These are phyloP conservation scores for Hyles euphorbiae DNA, from an alignment of 1,140 invertebrate genomes.

Conservation along the genomic window DNA sequence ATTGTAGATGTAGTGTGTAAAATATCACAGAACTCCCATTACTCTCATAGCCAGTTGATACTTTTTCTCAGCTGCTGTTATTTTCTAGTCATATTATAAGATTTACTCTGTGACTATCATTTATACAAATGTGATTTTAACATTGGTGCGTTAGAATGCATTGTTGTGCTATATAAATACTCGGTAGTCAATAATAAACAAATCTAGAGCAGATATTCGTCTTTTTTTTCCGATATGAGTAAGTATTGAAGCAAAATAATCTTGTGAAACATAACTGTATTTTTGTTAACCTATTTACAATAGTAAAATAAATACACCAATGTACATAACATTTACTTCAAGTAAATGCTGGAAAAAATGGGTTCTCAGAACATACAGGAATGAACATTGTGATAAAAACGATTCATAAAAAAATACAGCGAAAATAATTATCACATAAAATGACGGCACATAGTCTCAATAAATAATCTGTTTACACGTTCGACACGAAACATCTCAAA, in stretches of 20 bases:
- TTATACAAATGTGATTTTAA: too few relatives aligned
- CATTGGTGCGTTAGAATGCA: too few relatives aligned
- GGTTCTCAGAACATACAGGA: conserved; percentile 15
- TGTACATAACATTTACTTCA: conserved; percentile 47
- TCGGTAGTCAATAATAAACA: background rate
- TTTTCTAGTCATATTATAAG: too few relatives aligned
- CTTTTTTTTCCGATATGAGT: background rate
- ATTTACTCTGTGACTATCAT: too few relatives aligned
- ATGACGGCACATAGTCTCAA: conserved; percentile 23
- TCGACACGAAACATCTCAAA: conserved; percentile 2
- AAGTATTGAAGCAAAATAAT: conserved; percentile 2
- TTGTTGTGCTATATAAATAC: too few relatives aligned
- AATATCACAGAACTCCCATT: too few relatives aligned
- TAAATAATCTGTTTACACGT: conserved; percentile 24
- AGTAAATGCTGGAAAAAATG: conserved; percentile 40
- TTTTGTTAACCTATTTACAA: conserved; percentile 65
- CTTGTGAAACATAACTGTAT: conserved; percentile 21
- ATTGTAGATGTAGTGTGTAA: too few relatives aligned
- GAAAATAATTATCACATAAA: conserved; percentile 25
- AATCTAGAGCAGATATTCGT: background rate
- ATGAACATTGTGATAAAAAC: conserved; percentile 12
- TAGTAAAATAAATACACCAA: conserved; percentile 55
- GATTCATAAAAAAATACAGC: conserved; percentile 25
- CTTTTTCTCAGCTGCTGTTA: too few relatives aligned
- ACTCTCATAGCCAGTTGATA: too few relatives aligned